phyloP scores from a whole-genome alignment of 1,140 invertebrate species.

The Drosophila ogumai region DNA sequence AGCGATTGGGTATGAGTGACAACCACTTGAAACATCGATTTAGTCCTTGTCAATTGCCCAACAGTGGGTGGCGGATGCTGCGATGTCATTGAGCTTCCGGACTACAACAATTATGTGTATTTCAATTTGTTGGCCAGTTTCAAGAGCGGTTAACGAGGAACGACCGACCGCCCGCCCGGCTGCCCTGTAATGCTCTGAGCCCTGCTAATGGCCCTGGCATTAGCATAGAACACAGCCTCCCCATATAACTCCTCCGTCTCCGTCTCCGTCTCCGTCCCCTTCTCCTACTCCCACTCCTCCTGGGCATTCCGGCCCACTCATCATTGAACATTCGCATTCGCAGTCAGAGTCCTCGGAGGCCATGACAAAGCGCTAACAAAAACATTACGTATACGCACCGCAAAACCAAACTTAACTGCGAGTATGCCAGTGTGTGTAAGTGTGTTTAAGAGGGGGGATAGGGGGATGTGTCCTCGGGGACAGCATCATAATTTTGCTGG shows the following conservation, averaged over 20 bases:
- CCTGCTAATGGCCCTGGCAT: slow-evolving; percentile 30
- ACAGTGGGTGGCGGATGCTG: slow-evolving; percentile 6
- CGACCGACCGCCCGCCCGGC: neutral
- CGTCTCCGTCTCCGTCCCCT: neutral
- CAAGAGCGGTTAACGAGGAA: slow-evolving; percentile 14
- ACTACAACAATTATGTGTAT: slow-evolving; percentile 40
- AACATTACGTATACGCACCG: slow-evolving; percentile 53
- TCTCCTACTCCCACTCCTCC: neutral
- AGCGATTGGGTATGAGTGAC: neutral
- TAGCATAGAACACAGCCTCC: slow-evolving; percentile 13
- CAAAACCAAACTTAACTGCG: slow-evolving; percentile 21
- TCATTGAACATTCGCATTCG: slow-evolving; percentile 10
- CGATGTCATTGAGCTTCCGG: slow-evolving; percentile 29
- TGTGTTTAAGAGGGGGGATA: neutral
- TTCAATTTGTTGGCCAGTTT: slow-evolving; percentile 23
- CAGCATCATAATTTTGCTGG: slow-evolving; percentile 70
- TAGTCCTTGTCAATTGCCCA: slow-evolving; percentile 38
- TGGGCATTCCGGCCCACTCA: slow-evolving; percentile 3
- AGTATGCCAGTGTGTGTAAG: neutral
- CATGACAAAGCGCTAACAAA: slow-evolving; percentile 49
- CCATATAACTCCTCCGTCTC: neutral
- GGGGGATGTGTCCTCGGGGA: slow-evolving; percentile 23
- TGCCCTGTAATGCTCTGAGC: slow-evolving; percentile 2
- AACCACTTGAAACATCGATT: slow-evolving; percentile 57
- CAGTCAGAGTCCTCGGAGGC: slow-evolving; percentile 11